Evolutionary conservation across 2,888 invertebrate species (phyloP).

Genomic region (Agrotis ipsilon): DNA sequence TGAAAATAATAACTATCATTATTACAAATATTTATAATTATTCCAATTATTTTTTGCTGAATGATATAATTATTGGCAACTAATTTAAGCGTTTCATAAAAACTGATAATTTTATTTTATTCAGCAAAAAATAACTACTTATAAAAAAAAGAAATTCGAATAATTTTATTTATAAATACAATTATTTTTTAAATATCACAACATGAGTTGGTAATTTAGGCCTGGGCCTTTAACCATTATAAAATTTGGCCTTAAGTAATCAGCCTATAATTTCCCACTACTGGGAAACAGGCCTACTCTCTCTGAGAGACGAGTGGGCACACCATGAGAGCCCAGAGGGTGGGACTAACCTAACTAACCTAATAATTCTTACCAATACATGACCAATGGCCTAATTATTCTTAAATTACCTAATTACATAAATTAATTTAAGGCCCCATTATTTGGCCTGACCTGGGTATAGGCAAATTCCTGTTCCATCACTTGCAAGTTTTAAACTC

Average conservation of each 20-base stretch:
- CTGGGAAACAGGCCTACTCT: not conserved
- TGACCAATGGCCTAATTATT: constrained; percentile 20
- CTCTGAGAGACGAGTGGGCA: not conserved
- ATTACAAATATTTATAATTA: constrained; percentile 29
- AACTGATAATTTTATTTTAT: not conserved
- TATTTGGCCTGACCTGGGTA: constrained; percentile 2
- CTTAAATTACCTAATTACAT: constrained; percentile 9
- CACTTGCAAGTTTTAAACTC: constrained; percentile 2
- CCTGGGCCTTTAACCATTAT: not conserved
- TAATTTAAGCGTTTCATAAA: not conserved
- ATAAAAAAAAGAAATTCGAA: constrained; percentile 28
- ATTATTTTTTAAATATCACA: constrained; percentile 62
- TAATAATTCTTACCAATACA: constrained; percentile 36
- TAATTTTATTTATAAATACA: constrained; percentile 39
- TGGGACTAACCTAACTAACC: constrained; percentile 5
- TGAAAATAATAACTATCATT: constrained; percentile 30
- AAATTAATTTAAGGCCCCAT: constrained; percentile 1
- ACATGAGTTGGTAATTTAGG: constrained; percentile 49
- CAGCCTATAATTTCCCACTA: not conserved
- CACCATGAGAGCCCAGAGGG: not conserved
- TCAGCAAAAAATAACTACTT: constrained; percentile 23
- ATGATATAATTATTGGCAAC: constrained; percentile 10
- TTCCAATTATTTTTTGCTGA: constrained; percentile 35
- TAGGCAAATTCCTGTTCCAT: constrained; percentile 14
- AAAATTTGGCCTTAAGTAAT: constrained; percentile 9